These are phyloP conservation scores for Coracopsis vasa DNA, from an alignment of 2,113 vertebrate species.

Conservation along the genomic window DNA sequence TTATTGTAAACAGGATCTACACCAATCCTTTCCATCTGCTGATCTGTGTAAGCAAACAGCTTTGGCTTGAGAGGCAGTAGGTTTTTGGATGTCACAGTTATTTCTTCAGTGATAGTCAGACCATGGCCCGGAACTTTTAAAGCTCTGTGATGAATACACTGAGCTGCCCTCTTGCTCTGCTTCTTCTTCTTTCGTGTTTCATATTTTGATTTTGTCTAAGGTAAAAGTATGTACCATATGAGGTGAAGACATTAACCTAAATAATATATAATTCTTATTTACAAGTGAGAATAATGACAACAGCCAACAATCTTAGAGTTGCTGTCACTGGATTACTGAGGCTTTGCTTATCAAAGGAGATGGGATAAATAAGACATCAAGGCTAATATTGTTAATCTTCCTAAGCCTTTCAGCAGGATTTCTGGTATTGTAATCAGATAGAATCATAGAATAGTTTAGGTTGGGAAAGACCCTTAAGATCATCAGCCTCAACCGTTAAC, in stretches of 20 bases:
- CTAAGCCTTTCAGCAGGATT: conserved; percentile 44
- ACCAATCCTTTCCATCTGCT: not conserved
- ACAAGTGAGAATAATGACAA: not conserved
- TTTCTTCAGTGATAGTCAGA: not conserved
- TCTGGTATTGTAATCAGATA: conserved; percentile 42
- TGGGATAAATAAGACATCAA: not conserved
- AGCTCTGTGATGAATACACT: not conserved
- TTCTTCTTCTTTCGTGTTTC: not conserved
- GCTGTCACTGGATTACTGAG: not conserved
- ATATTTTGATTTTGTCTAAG: not conserved
- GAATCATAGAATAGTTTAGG: not conserved
- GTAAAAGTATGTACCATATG: not conserved
- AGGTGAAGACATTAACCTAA: not conserved
- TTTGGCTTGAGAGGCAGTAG: not conserved
- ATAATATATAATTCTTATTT: not conserved
- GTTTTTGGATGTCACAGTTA: not conserved
- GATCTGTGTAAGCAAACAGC: not conserved
- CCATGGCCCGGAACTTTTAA: not conserved
- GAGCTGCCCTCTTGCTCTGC: not conserved
- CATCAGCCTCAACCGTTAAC: not conserved
- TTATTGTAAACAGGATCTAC: not conserved
- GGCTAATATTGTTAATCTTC: conserved; percentile 18
- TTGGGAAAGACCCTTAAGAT: not conserved
- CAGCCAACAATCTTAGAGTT: not conserved
- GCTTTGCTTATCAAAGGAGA: not conserved